phyloP scores from a whole-genome alignment of 2,888 invertebrate species.

The Suillia variegata region DNA sequence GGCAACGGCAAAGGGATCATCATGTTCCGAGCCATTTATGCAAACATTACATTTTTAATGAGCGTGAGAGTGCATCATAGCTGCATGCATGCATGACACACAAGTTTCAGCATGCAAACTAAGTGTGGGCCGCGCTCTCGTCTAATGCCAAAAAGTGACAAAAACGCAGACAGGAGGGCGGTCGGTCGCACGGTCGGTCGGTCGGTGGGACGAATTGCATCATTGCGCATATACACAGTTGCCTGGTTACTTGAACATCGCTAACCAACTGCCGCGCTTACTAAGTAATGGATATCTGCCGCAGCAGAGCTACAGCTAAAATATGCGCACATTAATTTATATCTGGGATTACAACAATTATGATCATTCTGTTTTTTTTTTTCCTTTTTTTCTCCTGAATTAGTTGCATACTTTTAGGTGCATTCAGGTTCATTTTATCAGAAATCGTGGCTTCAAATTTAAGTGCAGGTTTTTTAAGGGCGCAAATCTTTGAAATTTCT shows the following conservation, averaged over 20 bases:
- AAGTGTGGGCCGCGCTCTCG: neutral
- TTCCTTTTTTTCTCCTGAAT: neutral
- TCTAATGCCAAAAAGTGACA: too few species aligned
- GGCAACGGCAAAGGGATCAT: neutral
- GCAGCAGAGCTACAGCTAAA: too few species aligned
- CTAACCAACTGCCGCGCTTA: too few species aligned
- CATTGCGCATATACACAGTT: too few species aligned
- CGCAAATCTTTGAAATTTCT: too few species aligned
- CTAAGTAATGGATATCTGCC: too few species aligned
- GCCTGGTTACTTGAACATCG: too few species aligned
- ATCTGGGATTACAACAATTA: constrained; percentile 9
- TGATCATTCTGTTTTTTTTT: neutral
- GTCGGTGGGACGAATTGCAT: too few species aligned
- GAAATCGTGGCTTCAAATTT: too few species aligned
- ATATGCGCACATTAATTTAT: constrained; percentile 1
- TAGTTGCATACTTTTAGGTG: constrained; percentile 13
- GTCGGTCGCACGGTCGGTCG: too few species aligned
- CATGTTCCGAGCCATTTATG: constrained; percentile 15
- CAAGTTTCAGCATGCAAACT: neutral
- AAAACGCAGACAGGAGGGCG: too few species aligned
- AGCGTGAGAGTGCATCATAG: neutral
- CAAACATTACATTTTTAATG: constrained; percentile 11
- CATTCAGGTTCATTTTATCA: neutral
- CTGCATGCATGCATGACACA: neutral
- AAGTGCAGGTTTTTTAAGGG: too few species aligned